Percentiles rank a stretch among this genome's conserved stretches.
These are phyloP conservation scores for Plodia interpunctella DNA, from an alignment of 1,140 invertebrate genomes.

Conservation along the genomic window DNA sequence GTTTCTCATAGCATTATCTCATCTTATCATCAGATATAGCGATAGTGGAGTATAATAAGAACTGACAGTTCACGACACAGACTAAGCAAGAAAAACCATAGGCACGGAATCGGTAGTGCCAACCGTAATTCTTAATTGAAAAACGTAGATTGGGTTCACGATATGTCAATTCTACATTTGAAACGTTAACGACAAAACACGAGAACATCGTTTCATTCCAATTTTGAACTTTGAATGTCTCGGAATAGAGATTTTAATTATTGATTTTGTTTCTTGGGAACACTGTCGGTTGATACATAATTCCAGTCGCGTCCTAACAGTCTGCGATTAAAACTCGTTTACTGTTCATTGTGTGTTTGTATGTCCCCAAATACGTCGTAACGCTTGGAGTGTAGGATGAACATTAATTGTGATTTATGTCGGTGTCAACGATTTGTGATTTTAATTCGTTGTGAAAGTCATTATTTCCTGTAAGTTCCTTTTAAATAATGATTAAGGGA, in stretches of 20 bases:
- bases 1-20: not conserved
- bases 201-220: not conserved
- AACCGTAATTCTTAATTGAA: conserved; percentile 11
- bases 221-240: not conserved
- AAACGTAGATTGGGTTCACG: conserved; percentile 51
- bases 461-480: not conserved
- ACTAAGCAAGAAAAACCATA: not conserved
- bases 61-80: not conserved
- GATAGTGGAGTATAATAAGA: not conserved
- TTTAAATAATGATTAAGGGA: no score
- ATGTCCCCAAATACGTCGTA: conserved; percentile 52
- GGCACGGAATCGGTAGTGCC: conserved; percentile 14
- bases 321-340: conserved; percentile 67
- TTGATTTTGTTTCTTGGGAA: conserved; percentile 11
- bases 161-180: conserved; percentile 48
- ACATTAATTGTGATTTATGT: conserved; percentile 7
- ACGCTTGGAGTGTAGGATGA: conserved; percentile 29
- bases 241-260: conserved; percentile 28
- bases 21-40: not conserved
- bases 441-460: not conserved
- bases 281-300: conserved; percentile 43
- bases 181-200: conserved; percentile 32
- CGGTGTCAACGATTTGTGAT: conserved; percentile 4
- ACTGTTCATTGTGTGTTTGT: conserved; percentile 51
- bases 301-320: conserved; percentile 59